Evolutionary conservation across 2,797 vertebrate species (phyloP), one percentile per base, ranked within the genome.

Genomic region (Acanthiza pusilla): DNA sequence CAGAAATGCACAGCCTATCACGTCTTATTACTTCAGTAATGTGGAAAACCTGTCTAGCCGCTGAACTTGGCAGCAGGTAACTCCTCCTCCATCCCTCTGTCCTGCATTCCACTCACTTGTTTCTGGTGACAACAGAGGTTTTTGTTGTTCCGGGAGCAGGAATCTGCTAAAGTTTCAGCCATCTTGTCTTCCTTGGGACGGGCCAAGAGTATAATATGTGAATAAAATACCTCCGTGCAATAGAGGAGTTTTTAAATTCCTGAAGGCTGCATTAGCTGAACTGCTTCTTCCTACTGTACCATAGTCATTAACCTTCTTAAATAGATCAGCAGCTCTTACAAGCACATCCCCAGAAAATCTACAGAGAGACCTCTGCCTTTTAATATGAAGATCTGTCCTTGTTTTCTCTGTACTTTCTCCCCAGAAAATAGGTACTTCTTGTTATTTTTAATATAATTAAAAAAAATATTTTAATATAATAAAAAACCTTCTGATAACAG

Each of bases 91-190:
- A 55, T 50, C 25, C 32, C n/a, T 27, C 62, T 57, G 30, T 42
- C 85, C 45, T 89, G 40, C 54, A 94, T 95, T 89, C 84, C 71
- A 72, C 61, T 92, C 85, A 81, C 68, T 5, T 36, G 15, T 45
- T 89, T 65, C 48, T 72, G 65, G 93, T 72, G 92, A 94, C 92
- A 97, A 91, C 84, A 86, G 93, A 84, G 66, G 57, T 55, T 96
- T 97, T 96, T 96, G 92, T 93, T 91, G 91, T 93, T 91, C 86
- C 84, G 97, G 88, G 73, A 70, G 75, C 85, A 96, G 55, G 66
- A 94, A 93, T 79, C 82, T 94, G 91, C 83, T 34, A 53, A 9
- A 62, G n/a, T 89, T 97, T 94, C 93, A 93, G 83, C 82, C 94
- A 94, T 92, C 91, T 96, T 94, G 78, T 85, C 77, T 96, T 97